These are phyloP conservation scores for Apotomis capreana DNA, from an alignment of 2,888 invertebrate species.

Conservation along the genomic window DNA sequence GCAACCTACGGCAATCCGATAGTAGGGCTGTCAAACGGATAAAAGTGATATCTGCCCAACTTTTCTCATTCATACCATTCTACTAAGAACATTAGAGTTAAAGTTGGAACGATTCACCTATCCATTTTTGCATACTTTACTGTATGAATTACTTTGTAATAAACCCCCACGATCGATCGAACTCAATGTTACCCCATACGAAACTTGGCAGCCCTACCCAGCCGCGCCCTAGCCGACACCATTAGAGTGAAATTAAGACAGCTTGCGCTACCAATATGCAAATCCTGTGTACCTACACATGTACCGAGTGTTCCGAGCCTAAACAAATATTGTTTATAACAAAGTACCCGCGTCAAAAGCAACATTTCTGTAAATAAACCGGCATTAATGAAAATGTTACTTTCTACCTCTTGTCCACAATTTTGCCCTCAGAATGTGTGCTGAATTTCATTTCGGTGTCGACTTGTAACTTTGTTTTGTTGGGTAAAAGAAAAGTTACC, in stretches of 20 bases:
- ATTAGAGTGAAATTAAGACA: conserved; percentile 79
- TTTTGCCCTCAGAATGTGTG: conserved; percentile 14
- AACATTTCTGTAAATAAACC: conserved; percentile 48
- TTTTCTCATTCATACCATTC: background rate
- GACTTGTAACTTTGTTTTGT: conserved; percentile 6
- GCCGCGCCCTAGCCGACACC: conserved; percentile 57
- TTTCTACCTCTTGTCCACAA: conserved; percentile 28
- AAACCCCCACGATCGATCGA: background rate
- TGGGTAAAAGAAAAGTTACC: background rate
- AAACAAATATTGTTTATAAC: conserved; percentile 68
- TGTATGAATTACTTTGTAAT: background rate
- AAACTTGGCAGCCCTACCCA: conserved; percentile 31
- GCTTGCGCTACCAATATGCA: conserved; percentile 79
- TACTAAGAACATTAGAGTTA: no score
- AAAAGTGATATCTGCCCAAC: background rate
- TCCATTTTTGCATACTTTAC: no score
- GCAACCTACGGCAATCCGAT: conserved; percentile 34
- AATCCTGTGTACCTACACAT: conserved; percentile 56
- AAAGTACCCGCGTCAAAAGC: conserved; percentile 54
- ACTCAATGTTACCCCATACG: background rate
- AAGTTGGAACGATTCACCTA: no score
- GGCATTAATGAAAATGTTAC: conserved; percentile 39
- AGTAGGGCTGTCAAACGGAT: conserved; percentile 30
- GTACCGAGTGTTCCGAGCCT: conserved; percentile 53
- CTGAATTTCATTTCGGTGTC: conserved; percentile 22